Base-by-base conservation (phyloP, 2,113 vertebrate species). In the Varanus salvator region DNA sequence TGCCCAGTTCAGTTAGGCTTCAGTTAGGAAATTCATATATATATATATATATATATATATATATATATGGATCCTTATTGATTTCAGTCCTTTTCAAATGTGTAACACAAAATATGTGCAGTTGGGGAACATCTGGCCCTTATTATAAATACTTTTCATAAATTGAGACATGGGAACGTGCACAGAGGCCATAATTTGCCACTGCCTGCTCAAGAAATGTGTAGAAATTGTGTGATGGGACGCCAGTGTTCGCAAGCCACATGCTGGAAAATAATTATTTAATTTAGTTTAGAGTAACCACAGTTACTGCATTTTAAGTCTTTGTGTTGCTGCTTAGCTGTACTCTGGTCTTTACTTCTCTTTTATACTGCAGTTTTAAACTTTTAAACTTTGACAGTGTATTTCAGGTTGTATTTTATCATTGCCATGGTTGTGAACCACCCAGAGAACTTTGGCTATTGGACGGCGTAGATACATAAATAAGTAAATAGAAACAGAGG, bases 61-160 rank as follows among this genome's bases (percentile, higher is more conserved):
- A 38, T 50, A 78, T 50, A 9, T 27, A 80, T 48, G 57, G 57
- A 60, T 11, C 1, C 7, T 57, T 54, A 88, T 90, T 95, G 93
- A 94, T 94, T 95, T 94, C 89, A 95, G 90, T 68, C 31, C 86
- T 87, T 78, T 29, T 78, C 86, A 68, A 50, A 96, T 92, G 89
- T 86, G 92, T 92, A 92, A 93, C 92, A 72, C 74, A 89, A 93
- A 92, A 82, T 90, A 93, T 94, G 89, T 80, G 60, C 82, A 76
- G 81, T 82, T 92, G 92, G 89, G 14, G 81, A 93, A 92, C 90
- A 94, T 95, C 93, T 93, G 95, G 93, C 92, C 94, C 94, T 93
- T 72, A 93, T 5, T 94, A 89, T 92, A 92, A 95, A 94, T 90
- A 90, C 90, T 84, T 90, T 87, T 93, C 93, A 93, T 50, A 91